Evolutionary conservation across 2,113 vertebrate genomes (phyloP).

Genomic region (Saguinus midas): DNA sequence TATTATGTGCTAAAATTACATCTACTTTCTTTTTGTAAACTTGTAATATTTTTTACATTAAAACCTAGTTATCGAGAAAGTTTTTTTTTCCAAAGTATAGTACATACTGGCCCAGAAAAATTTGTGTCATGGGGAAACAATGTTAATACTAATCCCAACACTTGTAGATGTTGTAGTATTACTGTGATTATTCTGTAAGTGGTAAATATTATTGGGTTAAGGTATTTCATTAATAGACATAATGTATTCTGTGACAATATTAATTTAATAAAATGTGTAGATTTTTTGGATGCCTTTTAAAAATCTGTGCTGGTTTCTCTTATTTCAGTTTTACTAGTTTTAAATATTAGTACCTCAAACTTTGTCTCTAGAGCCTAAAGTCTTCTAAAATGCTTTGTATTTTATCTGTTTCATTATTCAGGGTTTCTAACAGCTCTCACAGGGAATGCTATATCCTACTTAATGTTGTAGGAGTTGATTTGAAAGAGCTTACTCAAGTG

Average conservation of each 20-base stretch:
- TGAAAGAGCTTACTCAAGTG: slow-evolving; percentile 61
- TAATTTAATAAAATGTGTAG: background rate
- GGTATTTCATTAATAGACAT: background rate
- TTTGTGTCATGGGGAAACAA: background rate
- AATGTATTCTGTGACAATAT: background rate
- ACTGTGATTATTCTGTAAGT: background rate
- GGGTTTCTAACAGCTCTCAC: slow-evolving; percentile 66
- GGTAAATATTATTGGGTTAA: background rate
- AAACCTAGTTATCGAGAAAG: background rate
- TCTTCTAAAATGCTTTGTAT: slow-evolving; percentile 69
- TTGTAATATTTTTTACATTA: background rate
- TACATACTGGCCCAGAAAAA: background rate
- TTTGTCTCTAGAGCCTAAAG: slow-evolving; percentile 54
- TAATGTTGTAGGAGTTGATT: slow-evolving; percentile 55
- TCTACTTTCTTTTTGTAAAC: background rate
- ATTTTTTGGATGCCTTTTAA: slow-evolving; percentile 13
- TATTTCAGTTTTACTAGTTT: slow-evolving; percentile 47
- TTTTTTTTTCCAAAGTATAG: background rate
- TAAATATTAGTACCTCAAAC: slow-evolving; percentile 55
- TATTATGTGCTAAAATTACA: background rate
- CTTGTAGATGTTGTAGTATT: background rate
- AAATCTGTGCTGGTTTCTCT: background rate
- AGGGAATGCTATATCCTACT: slow-evolving; percentile 59
- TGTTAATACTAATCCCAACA: background rate
- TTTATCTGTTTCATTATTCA: slow-evolving; percentile 81